Evolutionary conservation across 2,888 invertebrate species (phyloP).

Genomic region (Isoperla grammatica): DNA sequence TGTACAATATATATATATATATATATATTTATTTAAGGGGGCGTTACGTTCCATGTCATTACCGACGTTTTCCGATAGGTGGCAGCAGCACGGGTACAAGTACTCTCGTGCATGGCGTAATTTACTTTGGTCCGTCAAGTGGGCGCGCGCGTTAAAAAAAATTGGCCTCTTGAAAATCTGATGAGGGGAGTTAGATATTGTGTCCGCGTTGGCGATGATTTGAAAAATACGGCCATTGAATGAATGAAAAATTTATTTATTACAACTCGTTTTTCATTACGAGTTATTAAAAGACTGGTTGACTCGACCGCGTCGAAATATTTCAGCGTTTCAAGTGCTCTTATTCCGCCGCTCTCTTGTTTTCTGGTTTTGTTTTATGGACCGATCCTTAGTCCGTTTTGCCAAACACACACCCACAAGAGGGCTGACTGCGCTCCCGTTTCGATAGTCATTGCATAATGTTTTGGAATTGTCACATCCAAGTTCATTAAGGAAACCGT

Average conservation of each 20-base stretch:
- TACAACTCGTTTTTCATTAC: conserved; percentile 1
- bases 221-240: neutral
- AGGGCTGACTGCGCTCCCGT: too few relatives aligned
- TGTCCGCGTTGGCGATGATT: too few relatives aligned
- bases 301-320: too few relatives aligned
- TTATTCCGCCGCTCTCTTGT: too few relatives aligned
- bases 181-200: too few relatives aligned
- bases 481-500: too few relatives aligned
- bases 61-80: conserved; percentile 2
- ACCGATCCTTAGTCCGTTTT: too few relatives aligned
- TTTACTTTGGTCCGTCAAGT: conserved; percentile 7
- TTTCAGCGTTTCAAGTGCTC: too few relatives aligned
- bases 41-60: neutral
- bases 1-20: neutral
- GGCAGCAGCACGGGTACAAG: neutral
- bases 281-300: neutral
- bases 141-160: neutral
- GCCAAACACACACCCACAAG: too few relatives aligned
- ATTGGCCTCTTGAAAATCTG: neutral
- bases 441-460: too few relatives aligned
- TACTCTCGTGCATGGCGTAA: conserved; percentile 3
- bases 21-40: neutral
- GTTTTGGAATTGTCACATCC: too few relatives aligned
- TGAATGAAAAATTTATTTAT: conserved; percentile 16
- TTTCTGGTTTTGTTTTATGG: too few relatives aligned